Base-by-base conservation (phyloP, 2,888 invertebrate species). In the Phaonia tiefii region DNA sequence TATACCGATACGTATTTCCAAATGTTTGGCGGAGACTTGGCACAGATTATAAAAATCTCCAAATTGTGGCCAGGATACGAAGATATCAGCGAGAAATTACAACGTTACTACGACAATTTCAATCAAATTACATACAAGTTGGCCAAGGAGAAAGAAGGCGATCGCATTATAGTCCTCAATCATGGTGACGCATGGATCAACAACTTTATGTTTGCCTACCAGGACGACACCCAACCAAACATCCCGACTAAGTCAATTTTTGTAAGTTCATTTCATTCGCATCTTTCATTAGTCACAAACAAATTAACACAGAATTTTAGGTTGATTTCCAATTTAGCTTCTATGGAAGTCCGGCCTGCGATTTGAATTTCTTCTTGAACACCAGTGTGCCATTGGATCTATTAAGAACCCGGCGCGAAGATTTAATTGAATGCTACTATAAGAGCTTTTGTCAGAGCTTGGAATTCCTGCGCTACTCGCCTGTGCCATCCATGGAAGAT, bases 131-230 rank as follows among this genome's bases (percentile, higher is more conserved):
- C 88, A 0, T 58, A 86, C 0, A 86, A 85, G 22, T 80, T 87
- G 1, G 86, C 86, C 2, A 84, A 86, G 63, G 86, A 87, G 0
- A 60, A 86, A 51, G 75, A 84, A 10, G 88, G 87, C 0, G 69
- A 73, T 4, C 83, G 44, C 75, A 73, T 80, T 2, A 86, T 85
- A 63, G 92, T 92, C 3, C 87, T 92, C 13, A 92, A 92, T 82
- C 92, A 92, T 73, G 92, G 92, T 3, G 92, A 92, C 86, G 85
- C 92, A 11, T 92, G 92, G 92, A 88, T 91, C 0, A 92, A 92
- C 81, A 92, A 92, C 80, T 91, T 92, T 85, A 89, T 92, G 86
- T 92, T 92, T 79, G 89, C 90, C 46, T 91, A 91, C 78, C 83
- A 88, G 15, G 79, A 83, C 37, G 46, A 82, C 51, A 82, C 20